Percentiles rank a stretch among this genome's conserved stretches.
These are phyloP conservation scores for Physeter macrocephalus DNA, from an alignment of 2,113 vertebrate species.

Conservation along the genomic window DNA sequence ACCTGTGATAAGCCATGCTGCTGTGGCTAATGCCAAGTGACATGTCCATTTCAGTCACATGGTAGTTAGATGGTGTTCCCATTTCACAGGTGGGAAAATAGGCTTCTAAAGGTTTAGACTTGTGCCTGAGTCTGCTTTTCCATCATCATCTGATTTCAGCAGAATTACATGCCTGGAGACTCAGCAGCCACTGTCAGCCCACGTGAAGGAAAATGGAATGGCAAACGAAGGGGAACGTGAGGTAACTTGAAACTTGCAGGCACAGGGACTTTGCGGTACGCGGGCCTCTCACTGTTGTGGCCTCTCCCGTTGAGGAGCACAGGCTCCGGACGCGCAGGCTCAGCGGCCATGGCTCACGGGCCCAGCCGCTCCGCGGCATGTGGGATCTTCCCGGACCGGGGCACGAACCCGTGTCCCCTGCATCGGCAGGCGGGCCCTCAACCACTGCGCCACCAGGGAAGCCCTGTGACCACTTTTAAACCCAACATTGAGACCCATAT, in stretches of 20 bases:
- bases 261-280: neutral
- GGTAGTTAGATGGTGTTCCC: neutral
- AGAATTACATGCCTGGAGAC: neutral
- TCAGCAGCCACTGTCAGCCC: neutral
- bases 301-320: no score
- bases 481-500: neutral
- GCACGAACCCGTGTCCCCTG: no score
- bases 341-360: no score
- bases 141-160: neutral
- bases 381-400: no score
- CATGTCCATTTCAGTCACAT: neutral
- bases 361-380: no score
- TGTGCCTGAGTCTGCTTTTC: neutral
- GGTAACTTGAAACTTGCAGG: neutral
- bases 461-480: no score
- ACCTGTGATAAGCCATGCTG: neutral
- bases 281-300: no score
- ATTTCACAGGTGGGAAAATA: neutral
- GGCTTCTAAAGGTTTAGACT: neutral
- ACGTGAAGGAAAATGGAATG: neutral
- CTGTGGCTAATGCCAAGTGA: neutral
- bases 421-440: no score
- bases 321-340: no score
- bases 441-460: no score
- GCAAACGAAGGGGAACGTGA: neutral